Base-by-base conservation (phyloP, 2,888 invertebrate genomes). In the Rhingia campestris region DNA sequence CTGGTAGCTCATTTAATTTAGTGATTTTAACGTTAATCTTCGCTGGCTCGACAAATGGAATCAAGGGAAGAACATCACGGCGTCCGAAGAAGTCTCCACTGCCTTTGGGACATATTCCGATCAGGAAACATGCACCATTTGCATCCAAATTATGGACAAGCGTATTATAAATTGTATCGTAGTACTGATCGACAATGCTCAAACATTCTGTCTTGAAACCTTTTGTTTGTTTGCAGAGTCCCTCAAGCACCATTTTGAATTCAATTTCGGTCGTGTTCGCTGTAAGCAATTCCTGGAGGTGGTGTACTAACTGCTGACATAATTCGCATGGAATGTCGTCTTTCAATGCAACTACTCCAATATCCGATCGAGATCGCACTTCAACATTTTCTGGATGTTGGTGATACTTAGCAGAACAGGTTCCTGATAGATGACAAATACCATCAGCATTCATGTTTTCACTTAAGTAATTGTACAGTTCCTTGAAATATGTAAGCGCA, bases 181-280 rank as follows among this genome's bases (percentile, higher is more conserved):
- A 97, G 91, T 97, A 97, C 88, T 97, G 93, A 74, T 96, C 94
- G 0, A 96, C 96, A 47, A 97, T 92, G 76, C 94, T 93, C 2
- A 94, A 91, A 88, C 98, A 98, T 92, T 97, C 95, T 1, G 92
- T 89, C 86, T 94, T 93, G 91, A 96, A 97, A 7, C 93, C 92
- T 77, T 94, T 94, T 0, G 95, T 95, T 92, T 97, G 96, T 86
- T 95, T 95, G 92, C 97, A 97, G 4, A 97, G 92, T 79, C 97
- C 96, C 88, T 94, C 92, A 10, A 97, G 89, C 0, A 97, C 95
- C 88, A 93, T 92, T 90, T 95, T 94, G 91, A 97, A 97, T 91
- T 97, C 96, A 0, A 92, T 88, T 90, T 96, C 95, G 0, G 98
- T 97, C 0, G 97, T 97, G 89, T 97, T 97, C 14, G 97, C 95